Base-by-base conservation (phyloP, 2,888 invertebrate genomes). In the Macrophya alboannulata region DNA sequence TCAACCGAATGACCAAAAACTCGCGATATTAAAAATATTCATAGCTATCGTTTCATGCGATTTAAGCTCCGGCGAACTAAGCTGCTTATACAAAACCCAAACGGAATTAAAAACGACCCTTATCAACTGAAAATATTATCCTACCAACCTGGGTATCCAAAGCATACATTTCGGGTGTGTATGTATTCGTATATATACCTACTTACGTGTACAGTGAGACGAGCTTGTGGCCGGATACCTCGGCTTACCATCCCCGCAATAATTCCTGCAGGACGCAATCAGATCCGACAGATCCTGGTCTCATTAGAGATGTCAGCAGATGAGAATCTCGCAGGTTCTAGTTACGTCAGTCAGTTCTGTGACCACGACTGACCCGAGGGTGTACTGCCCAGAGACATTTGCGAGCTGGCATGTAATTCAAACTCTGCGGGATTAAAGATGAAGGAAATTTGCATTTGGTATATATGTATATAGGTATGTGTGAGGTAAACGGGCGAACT, bases 201-300 rank as follows among this genome's bases (percentile, higher is more conserved):
- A 62, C 10, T 62, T 25, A 8, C 68, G 15, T 9, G 4, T 37
- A 68, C 15, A 37, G 37, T 6, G 12, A 68, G 37, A 37, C 31
- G 17, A 17, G 37, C 68, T 68, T 68, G 68, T 68, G 68, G 68
- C 37, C 37, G 68, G 10, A 17, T 25, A 43, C 21, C 74, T 21
- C 74, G 74, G 74, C 43, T 74, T 74, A 74, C n/a, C 74, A 74
- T 12, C 2, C 74, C 74, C 74, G 74, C 31, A 43, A 74, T 45
- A 74, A 74, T 74, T 74, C 45, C 31, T 62, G 62, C 10, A 4
- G 68, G 74, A n/a, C n/a, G 45, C 74, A 74, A 74, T 74, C 74
- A 45, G 74, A 74, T 74, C 45, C 40, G 74, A 45, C 21, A 45
- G 45, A 74, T 45, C 8, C 74, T 68, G 68, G 37, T 8, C 68